Base-by-base conservation (phyloP, 1,140 invertebrate species). In the Drosophila persimilis region DNA sequence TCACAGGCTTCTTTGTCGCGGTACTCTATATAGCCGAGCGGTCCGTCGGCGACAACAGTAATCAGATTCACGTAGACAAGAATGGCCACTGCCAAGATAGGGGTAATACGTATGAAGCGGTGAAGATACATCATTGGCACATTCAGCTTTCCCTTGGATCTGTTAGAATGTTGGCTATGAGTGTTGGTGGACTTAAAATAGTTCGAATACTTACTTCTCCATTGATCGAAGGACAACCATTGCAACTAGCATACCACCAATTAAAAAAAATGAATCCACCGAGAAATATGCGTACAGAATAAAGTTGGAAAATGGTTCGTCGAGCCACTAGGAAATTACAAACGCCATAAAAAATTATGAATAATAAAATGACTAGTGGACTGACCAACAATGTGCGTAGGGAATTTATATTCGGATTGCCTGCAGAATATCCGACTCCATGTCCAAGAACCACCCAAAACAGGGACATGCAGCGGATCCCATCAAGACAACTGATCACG, bases 211-310 rank as follows among this genome's bases (percentile, higher is more conserved):
- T 86, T 92, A 92, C 84, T 93, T 92, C 58, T 95, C 94, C 48
- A 95, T 90, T 76, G 95, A 93, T 9, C 93, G 91, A n/a, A 95
- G 89, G 0, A 95, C 83, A 29, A 94, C 92, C 66, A 94, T 92
- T 67, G 93, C 92, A 74, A 95, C 93, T 15, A 95, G 92, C 66
- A 95, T 93, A 8, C 94, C 94, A 77, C 94, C 94, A 2, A 95
- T 79, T 55, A 95, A 92, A 15, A 95, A 91, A 86, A 95, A 95
- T 13, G 94, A 94, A 73, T 95, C 95, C 6, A 95, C 95, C 6
- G 95, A 88, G 6, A 95, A 90, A 0, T 93, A 92, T 2, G 93
- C 94, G 73, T 93, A 93, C 4, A 93, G 50, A 1, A 92, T 71
- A 31, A 94, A 93, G 62, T 93, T 94, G 1, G 93, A 92, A 69